phyloP scores from a whole-genome alignment of 2,113 vertebrate species.

The Phycodurus eques region DNA sequence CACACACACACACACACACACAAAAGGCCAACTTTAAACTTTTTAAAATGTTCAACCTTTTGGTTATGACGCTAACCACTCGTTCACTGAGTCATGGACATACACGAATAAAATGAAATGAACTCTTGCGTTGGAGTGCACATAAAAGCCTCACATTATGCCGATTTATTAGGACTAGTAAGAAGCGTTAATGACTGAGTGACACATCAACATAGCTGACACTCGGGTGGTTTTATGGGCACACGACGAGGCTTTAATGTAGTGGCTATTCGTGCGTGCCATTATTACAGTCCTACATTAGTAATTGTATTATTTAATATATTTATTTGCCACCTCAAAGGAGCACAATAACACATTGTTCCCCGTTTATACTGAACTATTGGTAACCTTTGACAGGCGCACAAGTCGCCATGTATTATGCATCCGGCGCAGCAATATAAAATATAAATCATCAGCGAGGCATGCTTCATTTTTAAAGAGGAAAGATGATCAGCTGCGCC shows the following conservation, averaged over 20 bases:
- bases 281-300: neutral
- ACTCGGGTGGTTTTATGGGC: slow-evolving; percentile 31
- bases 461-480: slow-evolving; percentile 51
- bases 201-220: slow-evolving; percentile 7
- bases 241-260: slow-evolving; percentile 13
- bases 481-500: slow-evolving; percentile 33
- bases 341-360: slow-evolving; percentile 8
- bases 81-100: neutral
- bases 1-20: neutral
- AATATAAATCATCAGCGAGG: slow-evolving; percentile 35
- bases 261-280: neutral
- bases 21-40: no score
- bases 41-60: neutral
- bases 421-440: slow-evolving; percentile 25
- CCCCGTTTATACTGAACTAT: slow-evolving; percentile 10
- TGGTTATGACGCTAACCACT: neutral
- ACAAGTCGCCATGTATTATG: slow-evolving; percentile 26
- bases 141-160: slow-evolving; percentile 3
- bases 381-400: slow-evolving; percentile 31
- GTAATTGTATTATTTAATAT: slow-evolving; percentile 3
- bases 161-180: slow-evolving; percentile 8
- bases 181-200: slow-evolving; percentile 9
- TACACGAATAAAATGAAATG: neutral
- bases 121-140: neutral
- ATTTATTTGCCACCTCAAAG: slow-evolving; percentile 11